phyloP scores from a whole-genome alignment of 2,888 invertebrate species.

The Serripes groenlandicus region DNA sequence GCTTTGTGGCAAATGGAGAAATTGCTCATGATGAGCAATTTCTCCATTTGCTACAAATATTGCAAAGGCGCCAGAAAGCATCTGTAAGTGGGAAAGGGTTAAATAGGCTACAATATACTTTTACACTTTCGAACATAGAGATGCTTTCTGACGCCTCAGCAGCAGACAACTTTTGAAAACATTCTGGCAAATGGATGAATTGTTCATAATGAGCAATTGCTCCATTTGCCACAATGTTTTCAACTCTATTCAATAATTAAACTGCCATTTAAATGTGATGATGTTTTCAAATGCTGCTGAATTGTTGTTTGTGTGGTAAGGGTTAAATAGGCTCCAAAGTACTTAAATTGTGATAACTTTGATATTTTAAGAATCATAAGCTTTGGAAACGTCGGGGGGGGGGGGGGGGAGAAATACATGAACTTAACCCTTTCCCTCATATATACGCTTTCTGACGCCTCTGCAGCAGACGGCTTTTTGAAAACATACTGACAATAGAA shows the following conservation, averaged over 20 bases:
- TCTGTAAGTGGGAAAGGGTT: no score
- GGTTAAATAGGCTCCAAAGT: no score
- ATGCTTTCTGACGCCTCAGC: background rate
- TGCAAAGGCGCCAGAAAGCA: no score
- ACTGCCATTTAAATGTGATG: background rate
- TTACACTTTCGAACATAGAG: background rate
- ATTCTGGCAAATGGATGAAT: background rate
- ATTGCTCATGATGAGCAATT: no score
- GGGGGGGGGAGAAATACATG: no score
- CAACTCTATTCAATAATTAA: background rate
- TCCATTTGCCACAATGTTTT: background rate
- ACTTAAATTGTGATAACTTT: background rate
- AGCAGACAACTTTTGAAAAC: background rate
- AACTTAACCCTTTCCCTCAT: background rate
- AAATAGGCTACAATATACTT: no score
- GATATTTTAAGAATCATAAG: no score
- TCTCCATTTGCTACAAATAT: no score
- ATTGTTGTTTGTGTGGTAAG: no score
- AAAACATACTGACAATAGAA: background rate
- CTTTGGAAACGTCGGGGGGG: no score
- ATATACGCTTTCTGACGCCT: background rate
- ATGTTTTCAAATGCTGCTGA: background rate
- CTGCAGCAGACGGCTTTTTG: background rate
- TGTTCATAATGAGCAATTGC: background rate
- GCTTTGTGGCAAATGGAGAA: no score